Percentiles rank a stretch among this genome's conserved stretches.
Conservation (phyloP, 2,888 invertebrate genomes). For the Orthosia incerta region DNA sequence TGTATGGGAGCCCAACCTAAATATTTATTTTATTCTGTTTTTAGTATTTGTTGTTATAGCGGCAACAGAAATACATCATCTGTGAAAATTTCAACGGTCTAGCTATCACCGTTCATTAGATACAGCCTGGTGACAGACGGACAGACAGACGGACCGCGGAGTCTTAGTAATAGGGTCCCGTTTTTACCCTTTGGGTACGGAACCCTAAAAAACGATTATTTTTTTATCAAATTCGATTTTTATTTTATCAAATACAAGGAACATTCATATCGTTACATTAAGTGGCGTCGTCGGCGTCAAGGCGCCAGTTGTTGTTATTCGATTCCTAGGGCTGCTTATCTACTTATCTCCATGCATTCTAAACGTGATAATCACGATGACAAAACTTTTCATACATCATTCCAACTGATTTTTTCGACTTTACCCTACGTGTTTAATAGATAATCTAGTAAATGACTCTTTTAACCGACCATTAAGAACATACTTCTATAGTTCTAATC, state of each 20-base stretch:
- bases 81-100: too few relatives aligned
- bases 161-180: too few relatives aligned
- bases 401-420: neutral
- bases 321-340: conserved; percentile 33
- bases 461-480: neutral
- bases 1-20: too few relatives aligned
- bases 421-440: neutral
- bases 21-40: too few relatives aligned
- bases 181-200: too few relatives aligned
- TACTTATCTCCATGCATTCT: conserved; percentile 45
- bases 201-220: conserved; percentile 39
- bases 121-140: too few relatives aligned
- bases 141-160: too few relatives aligned
- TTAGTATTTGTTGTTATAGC: too few relatives aligned
- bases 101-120: too few relatives aligned
- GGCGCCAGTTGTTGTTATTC: conserved; percentile 54
- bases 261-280: conserved; percentile 45
- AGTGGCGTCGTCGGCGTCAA: neutral
- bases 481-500: conserved; percentile 23
- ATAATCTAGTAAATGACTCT: conserved; percentile 6
- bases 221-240: conserved; percentile 45
- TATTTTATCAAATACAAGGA: conserved; percentile 38
- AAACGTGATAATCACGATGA: conserved; percentile 54
- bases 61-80: too few relatives aligned
- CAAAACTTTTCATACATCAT: conserved; percentile 20